Evolutionary conservation across 2,797 vertebrate species (phyloP), one percentile per base, ranked within the genome.

Genomic region (Hemitrygon akajei): DNA sequence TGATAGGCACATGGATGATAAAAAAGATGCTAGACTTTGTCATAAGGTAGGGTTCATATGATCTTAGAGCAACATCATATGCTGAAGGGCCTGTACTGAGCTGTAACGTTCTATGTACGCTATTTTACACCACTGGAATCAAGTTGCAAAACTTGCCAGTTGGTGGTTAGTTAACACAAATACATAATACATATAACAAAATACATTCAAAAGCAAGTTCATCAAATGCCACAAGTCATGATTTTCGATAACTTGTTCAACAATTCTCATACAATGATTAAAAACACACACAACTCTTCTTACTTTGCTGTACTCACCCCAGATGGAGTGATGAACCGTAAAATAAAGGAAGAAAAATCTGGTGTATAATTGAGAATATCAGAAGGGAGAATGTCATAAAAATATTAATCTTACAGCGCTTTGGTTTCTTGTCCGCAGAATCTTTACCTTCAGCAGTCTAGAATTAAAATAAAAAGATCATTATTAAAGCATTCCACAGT

Each of bases 401-500:
- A 75, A 93, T 56, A 1, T 0, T 56, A 40, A 75, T 93, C 91
- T 93, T 93, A 93, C 91, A 93, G 91, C 91, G 91, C 40, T 93
- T 93, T 56, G 91, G 91, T 58, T 93, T 93, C 91, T 75, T 93
- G 37, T 93, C 91, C 25, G 7, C 91, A 18, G 37, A 47, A 25
- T 93, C 91, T n/a, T 93, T 93, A 27, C 73, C 91, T 10, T 93
- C 91, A 9, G 71, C 91, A 73, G 73, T 75, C 91, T 93, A 40
- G 25, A 75, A 92, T 75, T 56, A 93, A 76, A 9, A 71, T 7
- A n/a, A 22, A 20, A 71, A 34, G 20, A 86, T 86, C 9, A 71
- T 69, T 40, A n/a, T 25, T 71, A 37, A 69, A 25, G 34, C 40
- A 22, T 25, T 20, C 71, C 6, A 66, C 14, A 14, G 63, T 66